phyloP scores from a whole-genome alignment of 2,113 vertebrate species.

The Antigone vipio region DNA sequence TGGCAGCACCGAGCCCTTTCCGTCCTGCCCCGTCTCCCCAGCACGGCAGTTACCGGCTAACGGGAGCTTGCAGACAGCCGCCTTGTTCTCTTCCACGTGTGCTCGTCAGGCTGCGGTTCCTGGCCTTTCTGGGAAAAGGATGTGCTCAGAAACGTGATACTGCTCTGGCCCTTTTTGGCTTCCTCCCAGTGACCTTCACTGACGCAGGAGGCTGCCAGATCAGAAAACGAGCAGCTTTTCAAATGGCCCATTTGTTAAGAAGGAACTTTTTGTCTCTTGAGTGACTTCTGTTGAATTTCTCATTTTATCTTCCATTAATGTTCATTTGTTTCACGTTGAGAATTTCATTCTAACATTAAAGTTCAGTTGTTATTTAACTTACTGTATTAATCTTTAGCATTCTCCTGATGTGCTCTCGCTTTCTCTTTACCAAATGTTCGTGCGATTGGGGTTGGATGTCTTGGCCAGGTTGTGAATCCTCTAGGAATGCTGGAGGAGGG shows the following conservation, averaged over 20 bases:
- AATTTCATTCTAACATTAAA: neutral
- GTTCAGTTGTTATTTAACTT: neutral
- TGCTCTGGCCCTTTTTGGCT: neutral
- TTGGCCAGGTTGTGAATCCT: accelerated
- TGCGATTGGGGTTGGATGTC: neutral
- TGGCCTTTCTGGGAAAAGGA: neutral
- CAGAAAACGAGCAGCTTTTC: neutral
- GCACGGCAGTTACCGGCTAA: too few species aligned
- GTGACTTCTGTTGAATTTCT: neutral
- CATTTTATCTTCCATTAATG: neutral
- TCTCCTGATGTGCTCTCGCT: neutral
- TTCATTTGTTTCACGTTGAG: neutral
- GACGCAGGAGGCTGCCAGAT: neutral
- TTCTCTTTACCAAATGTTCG: neutral
- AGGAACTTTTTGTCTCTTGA: neutral
- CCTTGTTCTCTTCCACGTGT: neutral
- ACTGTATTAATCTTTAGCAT: neutral
- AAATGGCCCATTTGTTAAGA: neutral
- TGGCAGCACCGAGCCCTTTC: neutral
- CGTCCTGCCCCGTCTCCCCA: neutral
- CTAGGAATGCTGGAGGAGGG: accelerated
- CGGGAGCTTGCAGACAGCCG: neutral
- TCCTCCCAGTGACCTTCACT: neutral
- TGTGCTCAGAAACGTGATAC: neutral
- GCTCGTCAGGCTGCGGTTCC: neutral